Percentiles rank a stretch among this genome's conserved stretches.
phyloP scores from a whole-genome alignment of 1,140 invertebrate genomes.

The Drusus annulatus region DNA sequence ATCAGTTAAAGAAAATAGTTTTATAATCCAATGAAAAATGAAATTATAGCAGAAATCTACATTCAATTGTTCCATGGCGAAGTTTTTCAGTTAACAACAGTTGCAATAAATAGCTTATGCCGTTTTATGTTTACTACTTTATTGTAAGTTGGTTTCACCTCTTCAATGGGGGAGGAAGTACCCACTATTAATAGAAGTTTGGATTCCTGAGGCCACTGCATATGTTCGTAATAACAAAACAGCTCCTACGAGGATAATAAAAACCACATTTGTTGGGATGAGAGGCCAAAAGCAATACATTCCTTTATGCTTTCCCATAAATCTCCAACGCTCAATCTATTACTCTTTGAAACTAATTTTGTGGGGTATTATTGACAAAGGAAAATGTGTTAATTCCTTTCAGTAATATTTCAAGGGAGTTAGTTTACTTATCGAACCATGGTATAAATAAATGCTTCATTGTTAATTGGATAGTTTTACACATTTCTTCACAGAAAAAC shows the following conservation, averaged over 20 bases:
- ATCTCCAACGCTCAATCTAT: slow-evolving; percentile 28
- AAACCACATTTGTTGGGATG: slow-evolving; percentile 49
- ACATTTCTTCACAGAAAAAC: no score
- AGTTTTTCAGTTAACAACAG: background rate
- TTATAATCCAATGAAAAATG: no score
- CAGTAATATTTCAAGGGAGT: no score
- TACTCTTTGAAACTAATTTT: slow-evolving; percentile 24
- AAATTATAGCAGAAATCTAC: no score
- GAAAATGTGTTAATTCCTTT: slow-evolving; percentile 16
- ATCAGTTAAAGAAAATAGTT: no score
- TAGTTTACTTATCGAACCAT: background rate
- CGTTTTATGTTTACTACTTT: slow-evolving; percentile 26
- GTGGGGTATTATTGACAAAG: background rate
- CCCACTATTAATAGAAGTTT: slow-evolving; percentile 41
- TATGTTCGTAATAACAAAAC: slow-evolving; percentile 44
- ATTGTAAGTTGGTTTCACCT: background rate
- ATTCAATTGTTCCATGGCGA: no score
- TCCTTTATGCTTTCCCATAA: slow-evolving; percentile 50
- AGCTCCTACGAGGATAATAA: slow-evolving; percentile 50
- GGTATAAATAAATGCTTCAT: background rate
- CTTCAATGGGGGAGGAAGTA: slow-evolving; percentile 15
- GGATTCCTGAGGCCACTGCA: slow-evolving; percentile 38
- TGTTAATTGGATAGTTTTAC: no score
- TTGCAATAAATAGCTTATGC: slow-evolving; percentile 30
- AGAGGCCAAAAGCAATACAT: slow-evolving; percentile 44